Conservation (phyloP, 2,888 invertebrate species). For the Maniola hyperantus region DNA sequence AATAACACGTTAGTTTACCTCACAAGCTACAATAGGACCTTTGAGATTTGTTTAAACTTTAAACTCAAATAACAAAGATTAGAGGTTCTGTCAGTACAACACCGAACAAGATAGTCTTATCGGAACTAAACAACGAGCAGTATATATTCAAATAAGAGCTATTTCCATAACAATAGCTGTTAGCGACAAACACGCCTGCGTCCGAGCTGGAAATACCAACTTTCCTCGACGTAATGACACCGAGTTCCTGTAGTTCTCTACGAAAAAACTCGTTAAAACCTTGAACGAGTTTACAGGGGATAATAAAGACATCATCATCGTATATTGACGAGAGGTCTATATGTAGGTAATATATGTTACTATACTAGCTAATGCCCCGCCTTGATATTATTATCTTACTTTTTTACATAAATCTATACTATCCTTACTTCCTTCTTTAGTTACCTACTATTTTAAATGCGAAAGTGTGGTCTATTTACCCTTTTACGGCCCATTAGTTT, state of each 20-base stretch:
- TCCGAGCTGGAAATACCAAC: constrained; percentile 46
- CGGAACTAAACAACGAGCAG: constrained; percentile 49
- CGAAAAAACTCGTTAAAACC: constrained; percentile 16
- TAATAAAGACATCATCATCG: constrained; percentile 12
- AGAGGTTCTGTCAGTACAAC: constrained; percentile 4
- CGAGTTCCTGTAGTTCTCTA: constrained; percentile 10
- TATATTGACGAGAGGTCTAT: neutral
- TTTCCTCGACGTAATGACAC: constrained; percentile 58
- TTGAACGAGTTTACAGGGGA: constrained; percentile 9
- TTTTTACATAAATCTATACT: no score
- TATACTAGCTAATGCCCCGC: neutral
- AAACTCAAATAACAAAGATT: neutral
- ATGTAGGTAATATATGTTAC: neutral
- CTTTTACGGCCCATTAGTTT: no score
- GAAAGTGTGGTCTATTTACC: no score
- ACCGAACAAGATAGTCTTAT: constrained; percentile 37
- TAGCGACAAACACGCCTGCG: constrained; percentile 50
- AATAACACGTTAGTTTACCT: no score
- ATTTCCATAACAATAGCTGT: constrained; percentile 69
- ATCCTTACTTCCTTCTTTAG: no score
- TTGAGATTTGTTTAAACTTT: neutral
- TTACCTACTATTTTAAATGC: no score
- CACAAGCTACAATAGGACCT: neutral
- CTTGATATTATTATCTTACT: no score
- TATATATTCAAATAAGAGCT: constrained; percentile 52